Percentiles rank a stretch among this genome's conserved stretches.
phyloP scores from a whole-genome alignment of 2,113 vertebrate genomes.

The Heterotis niloticus region DNA sequence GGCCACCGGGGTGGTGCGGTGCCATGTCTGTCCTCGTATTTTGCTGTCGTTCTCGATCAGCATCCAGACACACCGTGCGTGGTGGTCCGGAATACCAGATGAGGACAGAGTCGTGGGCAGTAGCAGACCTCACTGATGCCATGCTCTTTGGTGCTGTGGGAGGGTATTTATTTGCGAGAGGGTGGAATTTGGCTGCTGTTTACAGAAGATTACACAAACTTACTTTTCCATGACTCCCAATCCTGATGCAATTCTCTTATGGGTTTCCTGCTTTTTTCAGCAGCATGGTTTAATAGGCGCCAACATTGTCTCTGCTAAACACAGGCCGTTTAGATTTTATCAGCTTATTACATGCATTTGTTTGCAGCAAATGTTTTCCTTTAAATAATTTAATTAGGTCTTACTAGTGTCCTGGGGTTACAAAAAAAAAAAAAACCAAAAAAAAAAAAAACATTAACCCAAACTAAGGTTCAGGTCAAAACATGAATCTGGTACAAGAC shows the following conservation, averaged over 20 bases:
- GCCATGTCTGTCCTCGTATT: conserved; percentile 16
- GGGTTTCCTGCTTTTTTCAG: background rate
- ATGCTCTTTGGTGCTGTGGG: background rate
- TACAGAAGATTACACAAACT: conserved; percentile 6
- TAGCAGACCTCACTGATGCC: background rate
- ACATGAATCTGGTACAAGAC: too few species aligned
- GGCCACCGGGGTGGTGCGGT: conserved; percentile 1
- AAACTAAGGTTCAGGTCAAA: too few species aligned
- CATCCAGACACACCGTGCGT: background rate
- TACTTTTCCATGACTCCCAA: background rate
- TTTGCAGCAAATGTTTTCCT: too few species aligned
- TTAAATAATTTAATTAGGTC: too few species aligned
- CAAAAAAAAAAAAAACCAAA: too few species aligned
- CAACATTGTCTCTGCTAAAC: too few species aligned
- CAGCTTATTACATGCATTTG: too few species aligned
- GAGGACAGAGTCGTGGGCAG: background rate
- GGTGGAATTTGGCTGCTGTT: conserved; percentile 6
- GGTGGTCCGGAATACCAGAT: background rate
- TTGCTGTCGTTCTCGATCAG: background rate
- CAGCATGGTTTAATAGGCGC: background rate
- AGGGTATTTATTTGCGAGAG: background rate
- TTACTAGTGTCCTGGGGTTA: too few species aligned
- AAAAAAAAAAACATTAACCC: too few species aligned
- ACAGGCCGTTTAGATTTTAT: background rate
- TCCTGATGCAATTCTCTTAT: background rate